Conservation (phyloP, 1,140 invertebrate genomes). For the Drosophila pruinosa region DNA sequence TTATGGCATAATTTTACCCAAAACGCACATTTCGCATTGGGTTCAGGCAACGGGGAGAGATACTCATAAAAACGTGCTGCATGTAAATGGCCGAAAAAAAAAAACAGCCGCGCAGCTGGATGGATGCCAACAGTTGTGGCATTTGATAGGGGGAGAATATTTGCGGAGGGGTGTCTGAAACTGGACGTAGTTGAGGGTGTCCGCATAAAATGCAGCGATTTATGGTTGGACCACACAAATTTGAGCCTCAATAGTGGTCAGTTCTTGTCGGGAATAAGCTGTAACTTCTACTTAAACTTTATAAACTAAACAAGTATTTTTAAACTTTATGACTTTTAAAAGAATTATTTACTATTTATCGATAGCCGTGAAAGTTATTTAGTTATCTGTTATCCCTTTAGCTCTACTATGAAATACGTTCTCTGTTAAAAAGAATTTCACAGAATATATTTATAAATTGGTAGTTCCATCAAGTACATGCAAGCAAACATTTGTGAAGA, state of each 20-base stretch:
- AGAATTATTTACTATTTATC: no score
- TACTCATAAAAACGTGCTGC: conserved; percentile 67
- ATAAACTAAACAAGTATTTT: no score
- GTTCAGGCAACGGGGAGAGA: conserved; percentile 32
- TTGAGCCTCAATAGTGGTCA: conserved; percentile 20
- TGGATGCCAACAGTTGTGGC: conserved; percentile 12
- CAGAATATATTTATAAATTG: no score
- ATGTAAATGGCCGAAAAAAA: conserved; percentile 53
- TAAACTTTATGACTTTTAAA: no score
- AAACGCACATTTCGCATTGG: conserved; percentile 74
- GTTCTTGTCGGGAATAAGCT: not conserved
- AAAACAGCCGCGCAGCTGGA: conserved; percentile 23
- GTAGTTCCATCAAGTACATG: no score
- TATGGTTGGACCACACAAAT: conserved; percentile 35
- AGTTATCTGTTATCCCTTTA: no score
- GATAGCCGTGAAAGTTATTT: no score
- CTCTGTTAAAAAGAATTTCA: no score
- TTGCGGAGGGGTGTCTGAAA: not conserved
- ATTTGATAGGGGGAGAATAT: not conserved
- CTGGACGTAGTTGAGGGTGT: not conserved
- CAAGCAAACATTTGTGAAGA: no score
- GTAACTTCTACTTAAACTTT: not conserved
- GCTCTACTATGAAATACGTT: no score
- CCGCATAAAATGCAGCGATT: conserved; percentile 39
- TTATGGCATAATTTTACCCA: conserved; percentile 79